Conservation (phyloP, 2,797 vertebrate genomes). For the Fringilla coelebs region DNA sequence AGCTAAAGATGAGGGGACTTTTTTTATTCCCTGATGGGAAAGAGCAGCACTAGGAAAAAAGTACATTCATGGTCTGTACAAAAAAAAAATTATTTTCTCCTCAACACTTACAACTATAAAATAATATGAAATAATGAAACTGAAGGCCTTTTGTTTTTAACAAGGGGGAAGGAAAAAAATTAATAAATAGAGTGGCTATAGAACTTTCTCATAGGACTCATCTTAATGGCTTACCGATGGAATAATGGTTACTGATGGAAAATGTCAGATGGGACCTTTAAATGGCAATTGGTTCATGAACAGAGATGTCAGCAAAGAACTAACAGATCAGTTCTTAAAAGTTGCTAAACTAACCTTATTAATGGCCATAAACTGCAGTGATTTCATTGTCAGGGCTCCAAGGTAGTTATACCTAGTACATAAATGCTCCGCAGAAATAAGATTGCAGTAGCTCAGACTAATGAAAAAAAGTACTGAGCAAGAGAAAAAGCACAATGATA, state of each 20-base stretch:
- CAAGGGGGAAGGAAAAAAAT: not conserved
- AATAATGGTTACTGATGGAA: not conserved
- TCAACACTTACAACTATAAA: not conserved
- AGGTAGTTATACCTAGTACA: not conserved
- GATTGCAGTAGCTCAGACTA: not conserved
- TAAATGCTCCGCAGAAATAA: not conserved
- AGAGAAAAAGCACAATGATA: not conserved
- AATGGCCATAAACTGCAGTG: constrained; percentile 7
- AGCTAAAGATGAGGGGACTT: not conserved
- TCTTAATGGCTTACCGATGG: not conserved
- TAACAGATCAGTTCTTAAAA: constrained; percentile 15
- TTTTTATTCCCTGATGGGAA: not conserved
- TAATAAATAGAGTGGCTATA: not conserved
- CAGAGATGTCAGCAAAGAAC: constrained; percentile 40
- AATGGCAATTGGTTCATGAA: constrained; percentile 30
- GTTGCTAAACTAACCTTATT: constrained; percentile 20
- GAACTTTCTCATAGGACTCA: not conserved
- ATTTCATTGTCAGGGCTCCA: not conserved
- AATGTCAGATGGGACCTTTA: constrained; percentile 47
- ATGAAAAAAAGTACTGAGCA: constrained; percentile 4
- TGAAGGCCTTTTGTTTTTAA: not conserved
- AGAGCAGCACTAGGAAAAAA: not conserved
- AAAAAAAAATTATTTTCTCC: not conserved
- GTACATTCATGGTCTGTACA: not conserved
- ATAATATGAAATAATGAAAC: not conserved